Base-by-base conservation (phyloP, 2,113 vertebrate genomes). In the Apodemus speciosus region DNA sequence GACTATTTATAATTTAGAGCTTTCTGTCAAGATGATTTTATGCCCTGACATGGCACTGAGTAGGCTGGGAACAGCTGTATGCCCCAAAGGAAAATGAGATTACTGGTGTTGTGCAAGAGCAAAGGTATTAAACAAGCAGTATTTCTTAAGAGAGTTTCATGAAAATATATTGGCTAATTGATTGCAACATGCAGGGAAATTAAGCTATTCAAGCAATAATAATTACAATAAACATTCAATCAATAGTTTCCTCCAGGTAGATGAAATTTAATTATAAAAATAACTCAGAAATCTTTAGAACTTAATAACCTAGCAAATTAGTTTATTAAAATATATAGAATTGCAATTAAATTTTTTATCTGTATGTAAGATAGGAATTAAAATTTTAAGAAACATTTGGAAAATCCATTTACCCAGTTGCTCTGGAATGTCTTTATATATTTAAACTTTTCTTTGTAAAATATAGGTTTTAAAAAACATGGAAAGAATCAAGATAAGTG, bases 1-100 rank as follows among this genome's bases (percentile, higher is more conserved):
- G 84, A 95, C 89, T 95, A 96, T 96, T 97, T 95, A 97, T 95
- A 97, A 96, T 96, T 96, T 88, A 97, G 76, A 95, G 85, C 93
- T 95, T 95, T 95, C 96, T 94, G 72, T 96, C 93, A 96, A 90
- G 94, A 96, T 93, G 95, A 95, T 96, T 95, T 94, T 96, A 95
- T 94, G 87, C 85, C 95, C 86, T 96, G 93, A 92, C 89, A 94
- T 88, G 84, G 75, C 86, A 94, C 35, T 91, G 92, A 96, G 92
- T 92, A 95, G 86, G 95, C 83, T 97, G 80, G 64, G 73, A 95
- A 96, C 89, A 96, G 91, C 56, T 94, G 75, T 94, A 92, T 94
- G 66, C 71, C 92, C 94, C 72, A 89, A 95, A 94, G 92, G 60
- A 51, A 96, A 96, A 95, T 23, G 30, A 95, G 96, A 94, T 89